Conservation (phyloP, 2,888 invertebrate genomes). For the Drosophila putrida region DNA sequence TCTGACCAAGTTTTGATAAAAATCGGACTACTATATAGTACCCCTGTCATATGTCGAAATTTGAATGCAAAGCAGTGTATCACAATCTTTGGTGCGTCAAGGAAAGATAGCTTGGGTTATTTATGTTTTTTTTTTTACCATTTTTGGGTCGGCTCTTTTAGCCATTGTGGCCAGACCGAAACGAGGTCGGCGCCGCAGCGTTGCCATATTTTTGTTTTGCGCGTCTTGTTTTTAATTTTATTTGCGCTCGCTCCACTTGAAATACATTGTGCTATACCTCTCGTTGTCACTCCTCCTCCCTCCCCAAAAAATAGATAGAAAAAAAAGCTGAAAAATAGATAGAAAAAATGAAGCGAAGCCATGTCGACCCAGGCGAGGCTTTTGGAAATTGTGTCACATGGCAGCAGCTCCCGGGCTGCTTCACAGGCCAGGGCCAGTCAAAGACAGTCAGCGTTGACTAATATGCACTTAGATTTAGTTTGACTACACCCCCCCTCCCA, state of each 20-base stretch:
- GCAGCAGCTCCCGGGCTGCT: conserved; percentile 54
- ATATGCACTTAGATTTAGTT: conserved; percentile 69
- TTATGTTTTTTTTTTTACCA: too few species aligned
- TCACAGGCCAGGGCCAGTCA: conserved; percentile 68
- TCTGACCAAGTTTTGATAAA: too few species aligned
- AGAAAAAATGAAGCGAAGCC: conserved; percentile 15
- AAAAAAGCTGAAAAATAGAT: not conserved
- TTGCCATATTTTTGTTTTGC: conserved; percentile 73
- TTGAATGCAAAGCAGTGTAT: too few species aligned
- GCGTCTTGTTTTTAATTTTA: conserved; percentile 74
- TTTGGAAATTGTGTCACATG: conserved; percentile 65
- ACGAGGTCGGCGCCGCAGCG: conserved; percentile 79
- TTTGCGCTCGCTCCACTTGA: conserved; percentile 77
- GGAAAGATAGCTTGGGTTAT: too few species aligned
- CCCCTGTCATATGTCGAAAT: too few species aligned
- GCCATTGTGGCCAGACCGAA: conserved; percentile 63
- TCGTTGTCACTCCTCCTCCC: conserved; percentile 5
- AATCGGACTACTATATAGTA: too few species aligned
- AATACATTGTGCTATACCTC: conserved; percentile 72
- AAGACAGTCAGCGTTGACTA: conserved; percentile 67
- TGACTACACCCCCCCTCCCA: conserved; percentile 14
- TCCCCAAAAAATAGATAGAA: not conserved
- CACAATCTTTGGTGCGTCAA: too few species aligned
- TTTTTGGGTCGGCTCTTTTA: conserved; percentile 29
- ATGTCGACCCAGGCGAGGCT: conserved; percentile 28